Evolutionary conservation across 2,797 vertebrate species (phyloP).

Genomic region (Halcyon badia): DNA sequence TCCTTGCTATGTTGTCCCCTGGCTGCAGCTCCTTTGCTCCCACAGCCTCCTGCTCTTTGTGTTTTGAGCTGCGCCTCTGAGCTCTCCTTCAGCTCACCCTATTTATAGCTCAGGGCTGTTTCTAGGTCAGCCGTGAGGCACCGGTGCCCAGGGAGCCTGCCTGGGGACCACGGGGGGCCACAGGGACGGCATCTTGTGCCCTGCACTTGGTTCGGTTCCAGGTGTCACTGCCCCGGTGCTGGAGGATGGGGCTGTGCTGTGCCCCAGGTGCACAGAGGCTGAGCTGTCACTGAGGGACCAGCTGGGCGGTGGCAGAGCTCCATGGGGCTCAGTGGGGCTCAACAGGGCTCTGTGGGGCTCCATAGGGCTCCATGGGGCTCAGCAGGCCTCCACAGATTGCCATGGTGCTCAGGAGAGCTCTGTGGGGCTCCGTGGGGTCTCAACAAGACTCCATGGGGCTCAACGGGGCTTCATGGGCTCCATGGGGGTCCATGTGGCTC

Average conservation of each 20-base stretch:
- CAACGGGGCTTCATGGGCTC: rapidly evolving
- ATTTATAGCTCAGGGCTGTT: conserved; percentile 61
- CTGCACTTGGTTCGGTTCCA: rapidly evolving
- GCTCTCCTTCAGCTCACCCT: neutral
- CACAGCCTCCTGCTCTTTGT: neutral
- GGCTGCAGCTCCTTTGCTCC: neutral
- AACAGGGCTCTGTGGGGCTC: neutral
- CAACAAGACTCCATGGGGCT: neutral
- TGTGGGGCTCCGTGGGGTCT: rapidly evolving
- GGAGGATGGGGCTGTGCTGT: neutral
- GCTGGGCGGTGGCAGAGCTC: neutral
- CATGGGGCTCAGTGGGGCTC: neutral
- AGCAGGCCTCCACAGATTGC: neutral
- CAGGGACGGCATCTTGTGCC: rapidly evolving
- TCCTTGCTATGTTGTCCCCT: neutral
- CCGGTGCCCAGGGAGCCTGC: neutral
- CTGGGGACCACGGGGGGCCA: rapidly evolving
- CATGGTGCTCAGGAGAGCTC: neutral
- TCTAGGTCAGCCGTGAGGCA: conserved; percentile 51
- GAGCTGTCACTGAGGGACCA: neutral
- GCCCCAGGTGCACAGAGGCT: neutral
- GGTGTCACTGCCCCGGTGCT: rapidly evolving
- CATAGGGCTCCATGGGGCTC: neutral
- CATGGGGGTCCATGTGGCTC: rapidly evolving
- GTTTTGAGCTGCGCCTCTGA: neutral